phyloP scores from a whole-genome alignment of 2,113 vertebrate genomes.

The Cacatua alba region DNA sequence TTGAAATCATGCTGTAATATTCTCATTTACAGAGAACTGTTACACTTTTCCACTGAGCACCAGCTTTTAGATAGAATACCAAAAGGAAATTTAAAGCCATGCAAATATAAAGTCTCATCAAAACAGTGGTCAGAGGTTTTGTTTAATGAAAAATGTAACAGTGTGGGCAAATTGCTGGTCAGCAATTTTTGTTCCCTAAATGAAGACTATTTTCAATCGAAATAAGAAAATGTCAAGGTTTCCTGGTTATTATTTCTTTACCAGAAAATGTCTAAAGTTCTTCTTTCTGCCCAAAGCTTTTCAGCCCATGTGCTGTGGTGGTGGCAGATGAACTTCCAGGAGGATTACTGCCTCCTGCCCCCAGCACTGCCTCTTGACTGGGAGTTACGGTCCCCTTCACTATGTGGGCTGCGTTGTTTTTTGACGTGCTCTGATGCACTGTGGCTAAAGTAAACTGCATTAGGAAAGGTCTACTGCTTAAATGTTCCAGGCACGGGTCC shows the following conservation, averaged over 20 bases:
- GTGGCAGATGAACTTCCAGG: not conserved
- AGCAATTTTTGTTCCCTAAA: not conserved
- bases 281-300: not conserved
- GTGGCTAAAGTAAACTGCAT: not conserved
- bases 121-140: not conserved
- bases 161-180: not conserved
- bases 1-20: not conserved
- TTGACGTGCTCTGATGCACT: rapidly evolving
- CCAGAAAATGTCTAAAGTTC: not conserved
- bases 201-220: not conserved
- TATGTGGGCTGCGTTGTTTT: rapidly evolving
- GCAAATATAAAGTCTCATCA: not conserved
- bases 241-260: not conserved
- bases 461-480: not conserved
- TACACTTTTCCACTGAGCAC: not conserved
- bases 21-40: not conserved
- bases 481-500: not conserved
- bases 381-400: rapidly evolving
- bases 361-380: rapidly evolving
- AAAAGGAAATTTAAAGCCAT: not conserved
- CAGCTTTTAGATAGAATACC: not conserved
- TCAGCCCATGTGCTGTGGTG: not conserved
- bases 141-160: not conserved
- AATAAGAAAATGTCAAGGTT: not conserved
- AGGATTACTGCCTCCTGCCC: not conserved